phyloP scores from a whole-genome alignment of 2,797 vertebrate genomes.

The Sebastes umbrosus region DNA sequence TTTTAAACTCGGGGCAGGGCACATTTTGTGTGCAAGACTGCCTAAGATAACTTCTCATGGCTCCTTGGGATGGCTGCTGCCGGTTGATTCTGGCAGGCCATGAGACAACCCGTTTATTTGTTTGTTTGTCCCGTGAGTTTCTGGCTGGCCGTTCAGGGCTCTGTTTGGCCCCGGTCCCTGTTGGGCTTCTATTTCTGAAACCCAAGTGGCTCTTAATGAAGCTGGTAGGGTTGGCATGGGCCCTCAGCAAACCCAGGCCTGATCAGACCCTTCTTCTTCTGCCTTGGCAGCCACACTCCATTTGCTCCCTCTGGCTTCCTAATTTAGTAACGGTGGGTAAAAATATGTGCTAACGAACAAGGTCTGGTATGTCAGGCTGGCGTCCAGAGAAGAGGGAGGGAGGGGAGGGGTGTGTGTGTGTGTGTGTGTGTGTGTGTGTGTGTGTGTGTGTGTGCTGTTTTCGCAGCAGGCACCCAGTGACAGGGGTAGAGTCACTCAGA shows the following conservation, averaged over 20 bases:
- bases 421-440: background rate
- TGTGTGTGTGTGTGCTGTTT: conserved; percentile 54
- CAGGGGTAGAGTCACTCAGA: conserved; percentile 73
- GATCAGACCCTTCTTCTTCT: conserved; percentile 85
- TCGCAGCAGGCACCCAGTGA: conserved; percentile 77
- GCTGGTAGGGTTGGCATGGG: conserved; percentile 82
- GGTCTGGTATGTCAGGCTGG: conserved; percentile 92
- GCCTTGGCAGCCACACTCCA: conserved; percentile 83
- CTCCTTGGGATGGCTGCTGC: conserved; percentile 76
- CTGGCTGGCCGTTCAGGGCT: conserved; percentile 76
- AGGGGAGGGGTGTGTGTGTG: background rate
- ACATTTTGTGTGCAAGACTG: conserved; percentile 73
- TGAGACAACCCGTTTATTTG: conserved; percentile 80
- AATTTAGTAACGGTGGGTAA: conserved; percentile 96
- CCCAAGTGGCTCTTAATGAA: conserved; percentile 82
- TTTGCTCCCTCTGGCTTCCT: conserved; percentile 90
- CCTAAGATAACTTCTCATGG: conserved; percentile 79
- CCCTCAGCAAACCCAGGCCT: conserved; percentile 82
- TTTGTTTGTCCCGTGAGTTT: conserved; percentile 84
- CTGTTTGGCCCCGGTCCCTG: conserved; percentile 77
- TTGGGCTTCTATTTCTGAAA: conserved; percentile 84
- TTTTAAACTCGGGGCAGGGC: conserved; percentile 72
- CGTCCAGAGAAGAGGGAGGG: conserved; percentile 81
- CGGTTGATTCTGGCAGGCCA: conserved; percentile 80
- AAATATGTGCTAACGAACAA: conserved; percentile 90